Evolutionary conservation across 2,797 vertebrate genomes (phyloP).

Genomic region (Moxostoma hubbsi): DNA sequence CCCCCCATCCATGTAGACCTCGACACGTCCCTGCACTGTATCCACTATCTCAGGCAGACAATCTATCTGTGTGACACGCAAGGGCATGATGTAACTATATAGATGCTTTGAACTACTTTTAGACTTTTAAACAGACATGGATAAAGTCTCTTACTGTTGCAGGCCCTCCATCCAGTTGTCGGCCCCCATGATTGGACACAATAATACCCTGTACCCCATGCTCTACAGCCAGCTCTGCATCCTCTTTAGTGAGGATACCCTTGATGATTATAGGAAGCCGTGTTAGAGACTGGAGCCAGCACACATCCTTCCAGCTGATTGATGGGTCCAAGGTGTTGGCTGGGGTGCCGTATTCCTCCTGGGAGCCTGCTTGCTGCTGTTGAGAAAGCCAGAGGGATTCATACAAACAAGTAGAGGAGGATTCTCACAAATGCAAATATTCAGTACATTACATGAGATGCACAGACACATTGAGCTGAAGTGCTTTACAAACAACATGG

Average conservation of each 20-base stretch:
- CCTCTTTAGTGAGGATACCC: slow-evolving; percentile 95
- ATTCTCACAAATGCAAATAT: background rate
- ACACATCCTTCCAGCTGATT: slow-evolving; percentile 90
- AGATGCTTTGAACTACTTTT: background rate
- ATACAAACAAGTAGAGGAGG: background rate
- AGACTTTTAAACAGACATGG: background rate
- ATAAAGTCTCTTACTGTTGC: slow-evolving; percentile 79
- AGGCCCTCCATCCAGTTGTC: slow-evolving; percentile 91
- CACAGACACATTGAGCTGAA: no score
- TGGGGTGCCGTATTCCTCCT: slow-evolving; percentile 78
- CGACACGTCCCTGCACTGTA: slow-evolving; percentile 84
- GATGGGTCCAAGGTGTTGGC: slow-evolving; percentile 84
- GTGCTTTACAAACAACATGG: no score
- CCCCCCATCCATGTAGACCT: slow-evolving; percentile 94
- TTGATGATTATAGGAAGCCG: slow-evolving; percentile 91
- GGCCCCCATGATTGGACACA: slow-evolving; percentile 95
- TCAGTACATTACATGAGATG: background rate
- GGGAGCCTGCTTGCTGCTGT: slow-evolving; percentile 70
- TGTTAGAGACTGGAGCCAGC: slow-evolving; percentile 87
- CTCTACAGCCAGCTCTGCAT: slow-evolving; percentile 89
- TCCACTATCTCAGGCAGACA: slow-evolving; percentile 90
- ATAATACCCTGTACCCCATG: slow-evolving; percentile 91
- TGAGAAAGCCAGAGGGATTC: background rate
- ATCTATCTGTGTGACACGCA: slow-evolving; percentile 81
- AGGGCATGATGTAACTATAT: background rate